These are phyloP conservation scores for Diarsia dahlii DNA, from an alignment of 2,888 invertebrate genomes.

Conservation along the genomic window DNA sequence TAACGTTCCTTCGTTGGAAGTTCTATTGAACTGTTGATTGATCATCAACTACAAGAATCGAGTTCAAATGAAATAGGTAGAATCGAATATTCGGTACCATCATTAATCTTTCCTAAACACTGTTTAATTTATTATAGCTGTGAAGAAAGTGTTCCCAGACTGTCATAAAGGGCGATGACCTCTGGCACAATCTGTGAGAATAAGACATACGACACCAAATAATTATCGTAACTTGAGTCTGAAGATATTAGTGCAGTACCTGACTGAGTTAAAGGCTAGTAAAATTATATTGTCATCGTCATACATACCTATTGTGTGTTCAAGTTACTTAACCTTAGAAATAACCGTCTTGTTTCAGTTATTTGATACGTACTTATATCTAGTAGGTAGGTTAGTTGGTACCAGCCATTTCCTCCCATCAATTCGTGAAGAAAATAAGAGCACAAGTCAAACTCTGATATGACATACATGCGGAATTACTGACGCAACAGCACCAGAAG, in stretches of 20 bases:
- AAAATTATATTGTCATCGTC: conserved; percentile 29
- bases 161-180: conserved; percentile 54
- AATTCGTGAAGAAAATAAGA: neutral
- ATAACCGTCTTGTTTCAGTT: conserved; percentile 1
- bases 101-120: conserved; percentile 79
- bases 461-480: neutral
- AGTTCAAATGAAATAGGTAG: conserved; percentile 73
- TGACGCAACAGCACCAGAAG: neutral
- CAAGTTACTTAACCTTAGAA: conserved; percentile 24
- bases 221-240: conserved; percentile 52
- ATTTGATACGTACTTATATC: no score
- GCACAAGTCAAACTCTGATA: neutral
- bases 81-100: conserved; percentile 72
- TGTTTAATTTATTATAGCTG: conserved; percentile 67
- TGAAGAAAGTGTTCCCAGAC: conserved; percentile 65
- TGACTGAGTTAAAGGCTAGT: conserved; percentile 22
- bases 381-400: neutral
- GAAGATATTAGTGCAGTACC: conserved; percentile 23
- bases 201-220: conserved; percentile 51
- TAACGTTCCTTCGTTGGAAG: conserved; percentile 60
- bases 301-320: neutral
- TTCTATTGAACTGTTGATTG: conserved; percentile 75
- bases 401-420: neutral
- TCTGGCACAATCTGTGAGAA: conserved; percentile 52
- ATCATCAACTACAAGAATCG: conserved; percentile 76